Base-by-base conservation (phyloP, 1,140 invertebrate species). In the Grapholita molesta region DNA sequence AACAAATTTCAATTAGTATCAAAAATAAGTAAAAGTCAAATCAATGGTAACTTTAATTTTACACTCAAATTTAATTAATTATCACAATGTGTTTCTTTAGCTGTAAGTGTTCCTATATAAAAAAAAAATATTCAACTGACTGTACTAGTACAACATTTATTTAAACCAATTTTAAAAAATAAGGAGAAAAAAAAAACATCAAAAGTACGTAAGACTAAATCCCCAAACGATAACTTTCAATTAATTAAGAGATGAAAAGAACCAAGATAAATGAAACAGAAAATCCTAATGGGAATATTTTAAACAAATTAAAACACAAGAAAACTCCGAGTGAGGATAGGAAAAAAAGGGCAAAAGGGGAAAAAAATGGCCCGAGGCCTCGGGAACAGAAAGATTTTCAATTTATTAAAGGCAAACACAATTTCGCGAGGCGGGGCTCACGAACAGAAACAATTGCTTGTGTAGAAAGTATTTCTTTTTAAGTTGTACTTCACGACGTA, bases 391-490 rank as follows among this genome's bases (percentile, higher is more conserved):
- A 74, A 82, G 77, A 84, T 79, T 84, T 83, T 78, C 76, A 84
- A 83, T 84, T 82, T 84, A 82, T 83, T 80, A 86, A 83, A 86
- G 75, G 77, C 76, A 84, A 86, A 86, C 76, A 84, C 70, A 85
- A 83, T 85, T 83, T 81, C 66, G 70, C 73, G 66, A 74, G 68
- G 72, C 68, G 64, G 69, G 66, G 74, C 72, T 75, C 77, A 73
- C 71, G 69, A 72, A 52, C 18, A 42, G 64, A 42, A 35, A 66
- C 64, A 42, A 66, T 66, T 35, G 64, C 12, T 23, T 32, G n/a
- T 32, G 64, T 66, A 35, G 18, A 23, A 25, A 57, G 12, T 55
- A 55, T 55, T 55, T 55, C 21, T 61, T 28, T 57, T 61, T n/a
- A 23, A 65, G 64, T 66, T 66, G n/a, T 66, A 9, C 11, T 48